phyloP scores from a whole-genome alignment of 2,113 vertebrate species.

The Mellivora capensis region DNA sequence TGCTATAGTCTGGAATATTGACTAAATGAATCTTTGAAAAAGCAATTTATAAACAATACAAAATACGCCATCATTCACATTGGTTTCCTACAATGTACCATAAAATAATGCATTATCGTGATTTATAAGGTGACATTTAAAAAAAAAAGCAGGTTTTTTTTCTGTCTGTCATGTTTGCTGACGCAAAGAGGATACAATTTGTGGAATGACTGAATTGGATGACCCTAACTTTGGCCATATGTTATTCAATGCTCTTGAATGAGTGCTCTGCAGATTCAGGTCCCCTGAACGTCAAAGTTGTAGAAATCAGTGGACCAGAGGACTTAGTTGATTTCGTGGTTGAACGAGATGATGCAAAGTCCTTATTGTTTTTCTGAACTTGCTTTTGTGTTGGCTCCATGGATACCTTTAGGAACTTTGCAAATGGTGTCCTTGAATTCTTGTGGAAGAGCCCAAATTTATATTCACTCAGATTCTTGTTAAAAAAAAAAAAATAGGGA shows the following conservation, averaged over 20 bases:
- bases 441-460: neutral
- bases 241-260: fast-evolving
- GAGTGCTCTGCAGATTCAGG: too few relatives aligned
- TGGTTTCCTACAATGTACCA: neutral
- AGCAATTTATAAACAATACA: neutral
- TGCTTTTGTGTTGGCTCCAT: neutral
- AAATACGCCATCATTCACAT: neutral
- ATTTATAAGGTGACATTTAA: neutral
- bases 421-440: neutral
- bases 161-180: neutral
- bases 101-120: neutral
- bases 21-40: neutral
- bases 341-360: neutral
- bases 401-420: neutral
- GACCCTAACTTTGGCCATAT: neutral
- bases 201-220: neutral
- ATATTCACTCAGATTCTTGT: neutral
- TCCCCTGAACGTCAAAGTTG: neutral
- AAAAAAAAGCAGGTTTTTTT: neutral
- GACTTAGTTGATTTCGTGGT: neutral
- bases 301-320: neutral
- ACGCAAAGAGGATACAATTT: neutral
- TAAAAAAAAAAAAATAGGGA: neutral
- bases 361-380: neutral
- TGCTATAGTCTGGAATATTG: neutral